Evolutionary conservation across 1,140 invertebrate species (phyloP), one percentile per base, ranked within the genome.

Genomic region (Hylaeus anthracinus): DNA sequence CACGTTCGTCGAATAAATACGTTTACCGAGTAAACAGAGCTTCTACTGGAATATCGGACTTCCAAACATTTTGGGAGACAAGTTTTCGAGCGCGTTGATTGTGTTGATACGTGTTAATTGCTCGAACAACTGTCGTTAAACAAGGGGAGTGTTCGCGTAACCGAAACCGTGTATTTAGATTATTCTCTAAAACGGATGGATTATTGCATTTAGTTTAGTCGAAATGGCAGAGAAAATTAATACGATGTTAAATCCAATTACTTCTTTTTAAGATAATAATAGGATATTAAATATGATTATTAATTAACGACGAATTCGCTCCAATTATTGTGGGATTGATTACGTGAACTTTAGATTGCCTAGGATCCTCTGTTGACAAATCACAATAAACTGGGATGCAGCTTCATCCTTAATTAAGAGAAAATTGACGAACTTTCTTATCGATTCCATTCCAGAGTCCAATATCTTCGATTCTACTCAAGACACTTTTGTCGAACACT

Each of bases 51-150:
- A 66, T 66, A 48, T 10, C 65, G 45, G 43, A 51, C 65, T 48
- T 26, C 15, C 65, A 51, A 48, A 66, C 65, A 51, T 15, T 51
- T 63, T 63, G 60, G 60, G 60, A 63, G 41, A 63, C 60, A 41
- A 63, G 37, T 37, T 63, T 66, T 66, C 65, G 65, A 66, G 65
- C 43, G 12, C 43, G 43, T 66, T 66, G 43, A 66, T 66, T 66
- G 45, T 66, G 65, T 66, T 66, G 12, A 51, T 66, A 26, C 65
- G 15, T 15, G 65, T 26, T 51, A 66, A 66, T 66, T 66, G 65
- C n/a, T 51, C 8, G n/a, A 66, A 48, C 65, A 51, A 66, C n/a
- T 48, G 65, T 66, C n/a, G 45, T 39, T 63, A 63, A 63, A 63
- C 37, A 39, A 6, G 8, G 37, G 10, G 60, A 39, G 60, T 41